Percentiles rank a stretch among this genome's conserved stretches.
phyloP scores from a whole-genome alignment of 1,140 invertebrate genomes.

The Lucilia sericata region DNA sequence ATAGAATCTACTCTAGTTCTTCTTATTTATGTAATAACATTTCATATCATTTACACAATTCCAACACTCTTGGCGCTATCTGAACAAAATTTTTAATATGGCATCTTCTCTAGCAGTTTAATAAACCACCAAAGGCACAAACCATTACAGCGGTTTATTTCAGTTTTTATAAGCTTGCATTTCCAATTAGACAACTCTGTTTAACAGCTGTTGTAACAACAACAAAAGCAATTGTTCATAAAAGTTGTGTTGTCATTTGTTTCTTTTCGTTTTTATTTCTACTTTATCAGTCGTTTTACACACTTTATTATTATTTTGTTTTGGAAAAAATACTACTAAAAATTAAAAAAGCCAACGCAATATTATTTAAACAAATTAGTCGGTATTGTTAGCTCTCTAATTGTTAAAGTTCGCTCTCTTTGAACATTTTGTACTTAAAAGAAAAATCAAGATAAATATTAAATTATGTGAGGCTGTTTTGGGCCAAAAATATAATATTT shows the following conservation, averaged over 20 bases:
- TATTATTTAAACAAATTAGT: constrained; percentile 4
- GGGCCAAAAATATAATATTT: too few species aligned
- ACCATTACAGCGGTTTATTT: not conserved
- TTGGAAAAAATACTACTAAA: not conserved
- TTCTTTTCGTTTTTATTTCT: constrained; percentile 33
- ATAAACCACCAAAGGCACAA: not conserved
- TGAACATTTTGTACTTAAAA: not conserved
- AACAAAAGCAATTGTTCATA: not conserved
- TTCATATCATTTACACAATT: too few species aligned
- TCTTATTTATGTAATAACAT: too few species aligned
- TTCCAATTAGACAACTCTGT: not conserved
- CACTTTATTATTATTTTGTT: constrained; percentile 23
- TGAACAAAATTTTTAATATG: too few species aligned
- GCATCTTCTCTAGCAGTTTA: too few species aligned
- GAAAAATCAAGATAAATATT: too few species aligned
- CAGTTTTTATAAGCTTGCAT: not conserved
- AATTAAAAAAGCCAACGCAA: not conserved
- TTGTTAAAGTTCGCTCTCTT: not conserved
- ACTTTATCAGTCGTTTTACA: constrained; percentile 21
- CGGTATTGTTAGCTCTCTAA: not conserved
- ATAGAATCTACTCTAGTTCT: too few species aligned
- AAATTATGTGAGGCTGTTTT: too few species aligned
- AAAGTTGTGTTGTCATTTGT: constrained; percentile 11
- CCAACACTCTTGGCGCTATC: too few species aligned
- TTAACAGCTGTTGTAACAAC: constrained; percentile 19